Percentiles rank a stretch among this genome's conserved stretches.
Conservation (phyloP, 2,797 vertebrate genomes). For the Acanthornis magna region DNA sequence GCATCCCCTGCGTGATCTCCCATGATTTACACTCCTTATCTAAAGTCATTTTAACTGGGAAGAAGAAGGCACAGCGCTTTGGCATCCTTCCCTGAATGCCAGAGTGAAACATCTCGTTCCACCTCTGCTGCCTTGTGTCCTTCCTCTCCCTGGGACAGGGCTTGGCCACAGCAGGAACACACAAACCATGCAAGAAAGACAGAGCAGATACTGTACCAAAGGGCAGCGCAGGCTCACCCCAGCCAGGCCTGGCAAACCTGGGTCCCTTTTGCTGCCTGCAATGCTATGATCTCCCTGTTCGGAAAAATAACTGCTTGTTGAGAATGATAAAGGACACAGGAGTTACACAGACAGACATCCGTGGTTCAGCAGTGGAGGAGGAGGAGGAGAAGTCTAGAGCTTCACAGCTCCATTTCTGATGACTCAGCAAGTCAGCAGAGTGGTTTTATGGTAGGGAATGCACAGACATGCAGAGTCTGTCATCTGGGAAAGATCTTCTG, state of each 20-base stretch:
- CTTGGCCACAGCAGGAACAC: not conserved
- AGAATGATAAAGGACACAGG: not conserved
- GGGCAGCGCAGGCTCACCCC: slow-evolving; percentile 78
- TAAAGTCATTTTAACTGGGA: not conserved
- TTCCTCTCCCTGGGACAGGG: not conserved
- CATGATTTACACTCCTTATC: not conserved
- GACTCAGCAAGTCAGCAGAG: not conserved
- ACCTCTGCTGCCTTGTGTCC: not conserved
- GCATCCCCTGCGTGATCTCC: rapidly evolving
- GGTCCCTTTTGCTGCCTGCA: slow-evolving; percentile 74
- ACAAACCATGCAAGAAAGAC: slow-evolving; percentile 27
- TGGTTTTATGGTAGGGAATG: not conserved
- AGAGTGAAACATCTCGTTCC: not conserved
- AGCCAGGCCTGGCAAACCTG: slow-evolving; percentile 71
- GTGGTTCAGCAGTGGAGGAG: not conserved
- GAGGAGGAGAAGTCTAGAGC: not conserved
- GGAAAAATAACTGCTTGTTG: slow-evolving; percentile 75
- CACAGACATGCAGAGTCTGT: not conserved
- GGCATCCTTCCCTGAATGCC: not conserved
- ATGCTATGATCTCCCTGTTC: slow-evolving; percentile 78
- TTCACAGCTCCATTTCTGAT: not conserved
- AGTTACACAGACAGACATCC: not conserved
- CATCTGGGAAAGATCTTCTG: not conserved
- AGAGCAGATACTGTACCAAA: slow-evolving; percentile 80
- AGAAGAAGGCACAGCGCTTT: not conserved